Evolutionary conservation across 2,888 invertebrate species (phyloP), one percentile per base, ranked within the genome.

Genomic region (Sisyra terminalis): DNA sequence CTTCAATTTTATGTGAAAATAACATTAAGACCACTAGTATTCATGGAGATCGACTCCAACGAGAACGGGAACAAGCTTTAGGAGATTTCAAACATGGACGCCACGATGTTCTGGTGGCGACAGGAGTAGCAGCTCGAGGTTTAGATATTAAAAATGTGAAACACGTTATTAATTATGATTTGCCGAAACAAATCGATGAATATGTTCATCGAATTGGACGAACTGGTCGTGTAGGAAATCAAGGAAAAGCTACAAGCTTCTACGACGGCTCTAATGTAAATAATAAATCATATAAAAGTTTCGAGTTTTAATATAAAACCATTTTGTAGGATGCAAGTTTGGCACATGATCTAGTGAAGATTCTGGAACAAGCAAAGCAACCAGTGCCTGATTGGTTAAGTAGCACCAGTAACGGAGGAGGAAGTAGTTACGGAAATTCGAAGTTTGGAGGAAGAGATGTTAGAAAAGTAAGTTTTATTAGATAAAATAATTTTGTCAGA

Each of bases 181-280:
- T 96, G 54, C 94, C 94, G 0, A 76, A 79, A 45, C 75, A 75
- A 47, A 84, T 93, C 48, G 93, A 93, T 50, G 93, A 93, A 52
- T 96, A 94, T 52, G 92, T 94, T 1, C 96, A 96, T 61, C 70
- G 94, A 44, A 90, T 96, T 50, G 96, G 96, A 1, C 72, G 96
- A 49, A 96, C 96, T 4, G 96, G 94, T 0, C 75, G 96, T 48
- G 88, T 96, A 0, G 94, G 94, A 9, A 87, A 87, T 55, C 69
- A 78, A 29, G 96, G 96, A 2, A 80, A 73, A 48, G 84, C 94
- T 0, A 79, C 89, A 0, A 88, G 89, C 0, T 85, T 94, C 61
- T 92, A 71, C 56, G 84, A 89, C 46, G 47, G 53, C 0, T 56
- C 53, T 60, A 1, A 69, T 71, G 30, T 29, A 29, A 29, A 29